phyloP scores from a whole-genome alignment of 2,888 invertebrate genomes.

The Polyploca ridens region DNA sequence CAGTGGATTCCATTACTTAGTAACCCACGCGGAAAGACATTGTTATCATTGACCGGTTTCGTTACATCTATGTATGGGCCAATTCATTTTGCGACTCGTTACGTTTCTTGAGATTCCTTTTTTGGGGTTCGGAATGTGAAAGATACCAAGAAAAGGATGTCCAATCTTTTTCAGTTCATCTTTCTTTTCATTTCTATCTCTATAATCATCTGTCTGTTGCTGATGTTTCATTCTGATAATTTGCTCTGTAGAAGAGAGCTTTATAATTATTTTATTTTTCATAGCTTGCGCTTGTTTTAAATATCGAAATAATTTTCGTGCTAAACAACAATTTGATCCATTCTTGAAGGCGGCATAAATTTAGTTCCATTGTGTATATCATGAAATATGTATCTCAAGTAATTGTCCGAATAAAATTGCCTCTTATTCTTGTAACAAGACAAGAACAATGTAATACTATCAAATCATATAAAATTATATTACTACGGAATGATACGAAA shows the following conservation, averaged over 20 bases:
- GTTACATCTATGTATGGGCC: slow-evolving; percentile 22
- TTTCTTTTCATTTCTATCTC: neutral
- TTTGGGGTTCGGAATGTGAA: neutral
- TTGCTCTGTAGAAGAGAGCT: no score
- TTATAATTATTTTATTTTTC: neutral
- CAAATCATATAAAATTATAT: neutral
- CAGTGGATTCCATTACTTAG: slow-evolving; percentile 43
- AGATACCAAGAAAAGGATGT: neutral
- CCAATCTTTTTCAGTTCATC: neutral
- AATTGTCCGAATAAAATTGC: neutral
- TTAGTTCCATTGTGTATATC: neutral
- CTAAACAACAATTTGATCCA: neutral
- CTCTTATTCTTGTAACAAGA: neutral
- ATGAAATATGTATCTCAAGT: neutral
- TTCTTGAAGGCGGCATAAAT: neutral
- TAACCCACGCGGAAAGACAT: slow-evolving; percentile 44
- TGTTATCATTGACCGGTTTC: slow-evolving; percentile 43
- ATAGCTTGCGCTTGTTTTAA: no score
- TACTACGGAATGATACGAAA: neutral
- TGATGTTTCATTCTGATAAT: no score
- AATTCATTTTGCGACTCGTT: slow-evolving; percentile 21
- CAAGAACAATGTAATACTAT: neutral
- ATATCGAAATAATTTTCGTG: neutral
- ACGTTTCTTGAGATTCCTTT: slow-evolving; percentile 24
- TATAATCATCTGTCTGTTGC: no score